phyloP scores from a whole-genome alignment of 2,888 invertebrate species.

The Epiblema foenella region DNA sequence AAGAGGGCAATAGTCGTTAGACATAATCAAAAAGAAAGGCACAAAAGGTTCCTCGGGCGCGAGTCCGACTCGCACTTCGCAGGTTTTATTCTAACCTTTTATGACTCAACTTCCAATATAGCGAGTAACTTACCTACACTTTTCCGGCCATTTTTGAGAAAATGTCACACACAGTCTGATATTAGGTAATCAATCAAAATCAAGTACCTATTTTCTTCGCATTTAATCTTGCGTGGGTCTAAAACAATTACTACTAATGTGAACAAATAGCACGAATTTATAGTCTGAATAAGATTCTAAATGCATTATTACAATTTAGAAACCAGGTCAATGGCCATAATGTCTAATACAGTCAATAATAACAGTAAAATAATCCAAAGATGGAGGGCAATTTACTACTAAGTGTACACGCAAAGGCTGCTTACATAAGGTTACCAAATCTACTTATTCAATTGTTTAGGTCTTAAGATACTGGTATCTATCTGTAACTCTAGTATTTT shows the following conservation, averaged over 20 bases:
- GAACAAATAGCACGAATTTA: background rate
- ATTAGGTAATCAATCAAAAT: background rate
- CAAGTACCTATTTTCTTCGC: background rate
- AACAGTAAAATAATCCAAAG: conserved; percentile 32
- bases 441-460: conserved; percentile 28
- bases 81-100: no score
- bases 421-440: conserved; percentile 26
- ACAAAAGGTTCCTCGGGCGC: no score
- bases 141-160: no score
- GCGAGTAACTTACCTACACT: no score
- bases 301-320: conserved; percentile 18
- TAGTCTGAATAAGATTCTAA: conserved; percentile 11
- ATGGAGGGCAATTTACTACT: conserved; percentile 27
- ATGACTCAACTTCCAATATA: no score
- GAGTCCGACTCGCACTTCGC: no score
- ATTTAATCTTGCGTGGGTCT: no score
- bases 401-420: conserved; percentile 23
- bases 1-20: no score
- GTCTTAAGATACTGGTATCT: conserved; percentile 7
- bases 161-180: no score
- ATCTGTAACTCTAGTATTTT: background rate
- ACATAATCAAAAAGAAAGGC: no score
- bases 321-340: conserved; percentile 29
- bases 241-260: conserved; percentile 10
- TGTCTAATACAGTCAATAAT: conserved; percentile 26